Evolutionary conservation across 2,888 invertebrate genomes (phyloP), one percentile per base, ranked within the genome.

Genomic region (Digitonthophagus gazella): DNA sequence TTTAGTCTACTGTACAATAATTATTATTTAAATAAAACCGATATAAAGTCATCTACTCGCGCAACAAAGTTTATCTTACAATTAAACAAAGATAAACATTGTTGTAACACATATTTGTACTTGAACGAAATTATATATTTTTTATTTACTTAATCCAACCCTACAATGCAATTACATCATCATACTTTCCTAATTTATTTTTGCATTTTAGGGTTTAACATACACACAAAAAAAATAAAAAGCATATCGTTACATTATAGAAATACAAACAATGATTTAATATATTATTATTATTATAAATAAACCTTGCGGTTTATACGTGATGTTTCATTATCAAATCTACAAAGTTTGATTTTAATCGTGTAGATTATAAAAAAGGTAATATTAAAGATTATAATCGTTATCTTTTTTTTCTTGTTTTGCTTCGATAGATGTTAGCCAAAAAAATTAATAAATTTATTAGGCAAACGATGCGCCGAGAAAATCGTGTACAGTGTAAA

Each of bases 1-100:
- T 64, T 69, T 68, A 65, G 64, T 64, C 67, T 66, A 69, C 67
- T 69, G 69, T 69, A 69, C 69, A 69, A 55, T 69, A 58, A 44
- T 44, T 44, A 44, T 44, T 20, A 55, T 67, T 67, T 58, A 67
- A 64, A 69, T 67, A 69, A 69, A 67, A 64, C 65, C 55, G 61
- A 20, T 66, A 28, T 66, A 69, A 64, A n/a, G 28, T 11, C 11
- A 19, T 63, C 14, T 20, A 63, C 63, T 63, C 64, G n/a, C 15
- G 20, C 15, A 54, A 65, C 19, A 65, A 65, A 15, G 11, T 64
- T 64, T 58, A 58, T 58, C 58, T 18, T 44, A 8, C 28, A 8
- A 8, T 5, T 16, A 11, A 58, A 15, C 11, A 16, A 58, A 58
- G 58, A 58, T 58, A 58, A 58, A 58, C 58, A 14, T 58, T 58